Evolutionary conservation across 2,797 vertebrate species (phyloP), one percentile per base, ranked within the genome.

Genomic region (Craterocephalus amniculus): DNA sequence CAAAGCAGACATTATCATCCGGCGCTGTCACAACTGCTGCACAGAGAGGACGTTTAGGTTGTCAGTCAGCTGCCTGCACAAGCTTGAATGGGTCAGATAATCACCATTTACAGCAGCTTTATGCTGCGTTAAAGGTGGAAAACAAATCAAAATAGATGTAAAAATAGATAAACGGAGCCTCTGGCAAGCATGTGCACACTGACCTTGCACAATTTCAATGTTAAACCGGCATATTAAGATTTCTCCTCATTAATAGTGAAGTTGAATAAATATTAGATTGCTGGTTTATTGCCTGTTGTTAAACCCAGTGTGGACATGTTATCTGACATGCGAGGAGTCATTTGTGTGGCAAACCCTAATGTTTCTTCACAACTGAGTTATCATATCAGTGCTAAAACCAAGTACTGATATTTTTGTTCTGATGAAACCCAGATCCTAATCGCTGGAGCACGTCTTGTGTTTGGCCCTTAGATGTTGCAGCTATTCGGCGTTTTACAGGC

Each of bases 31-130:
- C 34, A 56, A 52, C 31, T 24, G n/a, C 38, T 18, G 36, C 61
- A 14, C 11, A 26, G 32, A 9, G 70, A 60, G 40, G 63, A 22
- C 51, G 35, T 51, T 24, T 55, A 29, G 32, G 52, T 58, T 56
- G 48, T 67, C 51, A 48, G 26, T 72, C 27, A 66, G 31, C 63
- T 45, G 34, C 35, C 1, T 24, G 32, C 27, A 38, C n/a, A 57
- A 74, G 62, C 61, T 61, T 63, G 18, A 78, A 65, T 35, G 45
- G 0, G 26, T 73, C 61, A 38, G 66, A 70, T 72, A 58, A 72
- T 76, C 22, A 20, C 58, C 62, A 18, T 74, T 16, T 65, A 63
- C 57, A 48, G 29, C 66, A 49, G 27, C 40, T 2, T 6, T 10
- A 4, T 38, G 26, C 34, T 66, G 35, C 49, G 57, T 48, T 55